Conservation (phyloP, 2,113 vertebrate genomes). For the Rynchops niger region DNA sequence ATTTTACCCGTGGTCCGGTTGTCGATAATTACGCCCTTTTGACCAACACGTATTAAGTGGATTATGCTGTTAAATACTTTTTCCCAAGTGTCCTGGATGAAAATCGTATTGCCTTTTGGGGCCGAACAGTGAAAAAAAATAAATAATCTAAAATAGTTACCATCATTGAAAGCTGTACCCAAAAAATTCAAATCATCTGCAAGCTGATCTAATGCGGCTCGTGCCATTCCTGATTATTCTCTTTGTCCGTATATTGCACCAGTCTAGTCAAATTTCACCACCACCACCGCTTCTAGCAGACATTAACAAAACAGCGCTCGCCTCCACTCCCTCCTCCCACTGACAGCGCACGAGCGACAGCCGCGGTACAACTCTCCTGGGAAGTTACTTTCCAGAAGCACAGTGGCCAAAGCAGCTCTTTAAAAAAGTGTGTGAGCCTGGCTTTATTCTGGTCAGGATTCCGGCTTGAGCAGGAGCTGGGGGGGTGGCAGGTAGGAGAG, state of each 20-base stretch:
- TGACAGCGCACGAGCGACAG: neutral
- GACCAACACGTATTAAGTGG: neutral
- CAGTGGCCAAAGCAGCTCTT: neutral
- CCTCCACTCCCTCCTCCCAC: neutral
- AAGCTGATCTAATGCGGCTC: neutral
- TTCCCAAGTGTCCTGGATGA: neutral
- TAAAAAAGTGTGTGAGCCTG: neutral
- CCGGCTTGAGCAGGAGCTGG: neutral
- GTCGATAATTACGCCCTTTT: neutral
- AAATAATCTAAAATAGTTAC: neutral
- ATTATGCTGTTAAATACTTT: neutral
- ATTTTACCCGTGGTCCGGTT: neutral
- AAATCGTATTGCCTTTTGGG: neutral
- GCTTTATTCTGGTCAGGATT: neutral
- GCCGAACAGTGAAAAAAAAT: neutral
- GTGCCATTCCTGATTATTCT: neutral
- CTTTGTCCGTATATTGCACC: neutral
- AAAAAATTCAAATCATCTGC: neutral
- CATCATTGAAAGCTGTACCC: neutral
- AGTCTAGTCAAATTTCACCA: neutral
- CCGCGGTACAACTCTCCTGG: rapidly evolving
- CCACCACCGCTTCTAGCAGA: neutral
- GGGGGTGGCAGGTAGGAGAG: neutral
- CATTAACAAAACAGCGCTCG: neutral
- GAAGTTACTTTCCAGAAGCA: neutral